Conservation (phyloP, 2,888 invertebrate species). For the Opisthograptis luteolata region DNA sequence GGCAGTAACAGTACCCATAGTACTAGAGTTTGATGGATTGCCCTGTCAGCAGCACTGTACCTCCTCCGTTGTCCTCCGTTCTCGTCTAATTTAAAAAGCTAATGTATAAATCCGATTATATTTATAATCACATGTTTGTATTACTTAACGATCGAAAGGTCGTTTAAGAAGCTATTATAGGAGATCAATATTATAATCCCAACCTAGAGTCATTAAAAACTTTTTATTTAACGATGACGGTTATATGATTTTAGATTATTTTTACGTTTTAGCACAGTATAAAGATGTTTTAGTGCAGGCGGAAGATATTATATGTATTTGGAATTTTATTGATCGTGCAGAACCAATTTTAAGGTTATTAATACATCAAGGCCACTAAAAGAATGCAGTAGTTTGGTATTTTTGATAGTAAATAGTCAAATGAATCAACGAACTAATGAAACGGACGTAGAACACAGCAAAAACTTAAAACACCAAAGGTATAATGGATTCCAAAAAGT, state of each 20-base stretch:
- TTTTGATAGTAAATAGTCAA: not conserved
- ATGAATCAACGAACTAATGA: not conserved
- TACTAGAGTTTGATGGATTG: constrained; percentile 67
- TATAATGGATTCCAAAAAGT: constrained; percentile 33
- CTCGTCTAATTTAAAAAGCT: constrained; percentile 62
- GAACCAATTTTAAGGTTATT: constrained; percentile 33
- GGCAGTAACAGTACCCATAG: constrained; percentile 61
- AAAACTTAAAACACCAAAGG: constrained; percentile 24
- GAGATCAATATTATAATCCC: constrained; percentile 40
- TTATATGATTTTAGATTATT: constrained; percentile 20
- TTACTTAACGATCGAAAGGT: constrained; percentile 49
- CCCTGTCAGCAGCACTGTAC: constrained; percentile 49
- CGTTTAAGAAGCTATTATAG: constrained; percentile 47
- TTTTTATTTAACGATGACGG: constrained; percentile 5
- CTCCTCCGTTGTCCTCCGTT: constrained; percentile 58
- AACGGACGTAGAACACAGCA: constrained; percentile 13
- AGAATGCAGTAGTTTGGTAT: constrained; percentile 20
- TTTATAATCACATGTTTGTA: constrained; percentile 59
- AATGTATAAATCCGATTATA: constrained; percentile 62
- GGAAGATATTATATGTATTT: constrained; percentile 19
- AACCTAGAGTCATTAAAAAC: constrained; percentile 16
- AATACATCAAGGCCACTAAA: constrained; percentile 33
- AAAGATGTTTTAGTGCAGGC: constrained; percentile 17
- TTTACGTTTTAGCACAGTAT: no score
- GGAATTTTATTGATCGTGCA: constrained; percentile 34